A percentile compares a stretch with the other conserved stretches of the same genome.
Conservation (phyloP, 2,113 vertebrate species). For the Eonycteris spelaea region DNA sequence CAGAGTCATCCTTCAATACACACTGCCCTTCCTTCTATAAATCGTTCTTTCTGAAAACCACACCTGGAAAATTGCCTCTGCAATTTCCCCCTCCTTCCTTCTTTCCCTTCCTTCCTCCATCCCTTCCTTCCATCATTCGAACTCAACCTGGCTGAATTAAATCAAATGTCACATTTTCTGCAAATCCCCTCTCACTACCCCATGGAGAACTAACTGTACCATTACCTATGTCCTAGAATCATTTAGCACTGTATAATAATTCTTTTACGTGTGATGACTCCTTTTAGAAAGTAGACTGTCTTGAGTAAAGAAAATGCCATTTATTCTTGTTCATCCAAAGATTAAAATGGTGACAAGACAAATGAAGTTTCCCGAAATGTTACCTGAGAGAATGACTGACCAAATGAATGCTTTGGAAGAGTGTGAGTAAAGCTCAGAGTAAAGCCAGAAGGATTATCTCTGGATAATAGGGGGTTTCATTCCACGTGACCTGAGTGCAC, state of each 20-base stretch:
- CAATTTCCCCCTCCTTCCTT: background rate
- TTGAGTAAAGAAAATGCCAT: background rate
- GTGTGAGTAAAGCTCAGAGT: background rate
- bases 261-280: background rate
- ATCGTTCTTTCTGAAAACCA: background rate
- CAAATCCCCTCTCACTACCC: background rate
- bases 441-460: background rate
- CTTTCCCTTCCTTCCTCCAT: too few species aligned
- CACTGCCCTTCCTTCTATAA: background rate
- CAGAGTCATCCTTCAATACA: background rate
- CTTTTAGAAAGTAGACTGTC: background rate
- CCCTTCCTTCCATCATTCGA: background rate
- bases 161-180: background rate
- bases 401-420: background rate
- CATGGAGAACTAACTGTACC: background rate
- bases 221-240: background rate
- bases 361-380: background rate
- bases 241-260: too few species aligned
- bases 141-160: background rate
- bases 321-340: background rate
- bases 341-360: background rate
- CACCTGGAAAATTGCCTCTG: background rate
- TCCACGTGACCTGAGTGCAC: background rate
- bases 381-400: background rate
- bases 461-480: background rate